These are phyloP conservation scores for Eurytoma californica DNA, from an alignment of 2,888 invertebrate genomes.

Conservation along the genomic window DNA sequence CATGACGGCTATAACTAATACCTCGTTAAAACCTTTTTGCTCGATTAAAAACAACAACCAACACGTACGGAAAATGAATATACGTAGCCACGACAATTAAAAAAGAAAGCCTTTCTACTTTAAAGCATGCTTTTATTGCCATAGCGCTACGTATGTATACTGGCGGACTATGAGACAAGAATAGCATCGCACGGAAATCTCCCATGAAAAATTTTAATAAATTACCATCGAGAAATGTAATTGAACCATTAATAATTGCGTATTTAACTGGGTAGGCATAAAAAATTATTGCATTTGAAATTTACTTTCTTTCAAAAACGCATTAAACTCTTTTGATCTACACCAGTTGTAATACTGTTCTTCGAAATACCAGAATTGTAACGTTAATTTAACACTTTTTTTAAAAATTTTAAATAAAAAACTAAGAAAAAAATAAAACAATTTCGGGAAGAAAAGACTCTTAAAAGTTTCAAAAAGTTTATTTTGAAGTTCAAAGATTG, in stretches of 20 bases:
- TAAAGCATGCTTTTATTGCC: conserved; percentile 54
- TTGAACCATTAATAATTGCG: neutral
- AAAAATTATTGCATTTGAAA: too few relatives aligned
- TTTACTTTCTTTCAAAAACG: too few relatives aligned
- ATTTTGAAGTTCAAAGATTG: too few relatives aligned
- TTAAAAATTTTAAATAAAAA: too few relatives aligned
- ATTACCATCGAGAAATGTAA: conserved; percentile 37
- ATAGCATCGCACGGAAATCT: conserved; percentile 27
- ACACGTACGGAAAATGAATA: conserved; percentile 40
- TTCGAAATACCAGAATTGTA: neutral
- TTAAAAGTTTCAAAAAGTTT: too few relatives aligned
- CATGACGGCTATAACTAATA: conserved; percentile 35
- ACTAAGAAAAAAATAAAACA: too few relatives aligned
- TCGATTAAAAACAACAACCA: conserved; percentile 42
- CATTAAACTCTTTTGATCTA: too few relatives aligned
- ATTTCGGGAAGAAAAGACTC: too few relatives aligned
- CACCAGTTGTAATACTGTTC: neutral
- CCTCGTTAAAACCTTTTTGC: conserved; percentile 20
- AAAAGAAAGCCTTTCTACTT: conserved; percentile 46
- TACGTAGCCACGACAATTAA: conserved; percentile 46
- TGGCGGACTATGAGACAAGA: conserved; percentile 35
- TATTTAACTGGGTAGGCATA: neutral
- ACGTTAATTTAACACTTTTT: neutral
- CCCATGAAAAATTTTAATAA: conserved; percentile 20
- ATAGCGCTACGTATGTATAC: conserved; percentile 34